These are phyloP conservation scores for Biston betularia DNA, from an alignment of 2,888 invertebrate genomes.

Conservation along the genomic window DNA sequence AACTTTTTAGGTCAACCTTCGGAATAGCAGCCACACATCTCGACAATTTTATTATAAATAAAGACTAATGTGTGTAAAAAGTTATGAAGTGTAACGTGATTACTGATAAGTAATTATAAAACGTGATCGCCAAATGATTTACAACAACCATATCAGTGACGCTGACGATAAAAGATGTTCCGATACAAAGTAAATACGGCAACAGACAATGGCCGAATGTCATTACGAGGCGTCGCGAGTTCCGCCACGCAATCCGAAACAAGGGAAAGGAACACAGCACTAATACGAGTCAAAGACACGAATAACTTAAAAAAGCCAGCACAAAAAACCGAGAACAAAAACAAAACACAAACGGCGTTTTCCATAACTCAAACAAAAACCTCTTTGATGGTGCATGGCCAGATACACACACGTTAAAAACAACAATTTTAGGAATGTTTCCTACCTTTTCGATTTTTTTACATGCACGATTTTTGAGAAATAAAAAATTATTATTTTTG, in stretches of 20 bases:
- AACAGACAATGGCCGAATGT: constrained; percentile 58
- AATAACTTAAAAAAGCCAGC: not conserved
- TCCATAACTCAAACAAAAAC: too few species aligned
- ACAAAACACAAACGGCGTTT: not conserved
- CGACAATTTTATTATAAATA: not conserved
- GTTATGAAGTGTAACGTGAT: not conserved
- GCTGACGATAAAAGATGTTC: constrained; percentile 22
- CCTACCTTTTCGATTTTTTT: too few species aligned
- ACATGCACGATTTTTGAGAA: too few species aligned
- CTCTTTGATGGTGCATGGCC: too few species aligned
- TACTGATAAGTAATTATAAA: constrained; percentile 2
- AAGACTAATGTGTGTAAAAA: not conserved
- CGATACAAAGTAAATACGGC: constrained; percentile 33
- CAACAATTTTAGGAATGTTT: too few species aligned
- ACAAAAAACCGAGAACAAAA: not conserved
- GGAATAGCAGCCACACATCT: not conserved
- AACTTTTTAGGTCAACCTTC: too few species aligned
- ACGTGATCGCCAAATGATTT: constrained; percentile 20
- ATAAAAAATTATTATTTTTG: too few species aligned
- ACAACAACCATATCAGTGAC: constrained; percentile 25
- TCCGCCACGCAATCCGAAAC: constrained; percentile 46
- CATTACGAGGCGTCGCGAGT: constrained; percentile 61
- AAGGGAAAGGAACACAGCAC: constrained; percentile 42
- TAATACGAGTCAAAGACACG: constrained; percentile 23
- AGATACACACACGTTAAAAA: too few species aligned